These are phyloP conservation scores for Eumeta japonica DNA, from an alignment of 1,140 invertebrate genomes.

Conservation along the genomic window DNA sequence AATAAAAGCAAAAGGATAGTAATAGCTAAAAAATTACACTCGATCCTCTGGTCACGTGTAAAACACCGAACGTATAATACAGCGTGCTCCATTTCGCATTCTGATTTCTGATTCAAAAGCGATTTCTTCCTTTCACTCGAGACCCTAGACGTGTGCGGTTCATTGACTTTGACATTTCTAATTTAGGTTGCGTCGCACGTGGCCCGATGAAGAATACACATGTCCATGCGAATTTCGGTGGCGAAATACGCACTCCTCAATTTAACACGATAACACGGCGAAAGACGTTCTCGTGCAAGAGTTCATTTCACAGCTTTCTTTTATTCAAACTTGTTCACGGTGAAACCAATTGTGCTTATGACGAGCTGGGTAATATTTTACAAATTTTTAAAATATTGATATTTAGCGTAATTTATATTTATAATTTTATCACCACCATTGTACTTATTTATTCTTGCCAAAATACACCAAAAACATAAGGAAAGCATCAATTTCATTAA, in stretches of 20 bases:
- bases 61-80: no score
- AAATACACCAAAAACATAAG: no score
- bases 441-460: no score
- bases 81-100: no score
- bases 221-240: background rate
- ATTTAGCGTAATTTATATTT: constrained; percentile 5
- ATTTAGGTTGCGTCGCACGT: constrained; percentile 18
- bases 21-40: no score
- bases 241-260: constrained; percentile 7
- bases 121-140: no score
- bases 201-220: constrained; percentile 6
- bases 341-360: constrained; percentile 19
- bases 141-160: no score
- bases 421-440: no score
- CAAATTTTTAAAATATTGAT: constrained; percentile 3
- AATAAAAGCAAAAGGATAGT: no score
- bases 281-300: constrained; percentile 20
- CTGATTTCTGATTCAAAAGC: no score
- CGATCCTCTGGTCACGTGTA: no score
- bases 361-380: constrained; percentile 3
- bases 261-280: constrained; percentile 16
- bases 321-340: constrained; percentile 32
- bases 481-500: no score
- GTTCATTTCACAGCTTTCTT: constrained; percentile 27
- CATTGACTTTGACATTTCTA: constrained; percentile 33